These are phyloP conservation scores for Suricata suricatta DNA, from an alignment of 2,113 vertebrate genomes.

Conservation along the genomic window DNA sequence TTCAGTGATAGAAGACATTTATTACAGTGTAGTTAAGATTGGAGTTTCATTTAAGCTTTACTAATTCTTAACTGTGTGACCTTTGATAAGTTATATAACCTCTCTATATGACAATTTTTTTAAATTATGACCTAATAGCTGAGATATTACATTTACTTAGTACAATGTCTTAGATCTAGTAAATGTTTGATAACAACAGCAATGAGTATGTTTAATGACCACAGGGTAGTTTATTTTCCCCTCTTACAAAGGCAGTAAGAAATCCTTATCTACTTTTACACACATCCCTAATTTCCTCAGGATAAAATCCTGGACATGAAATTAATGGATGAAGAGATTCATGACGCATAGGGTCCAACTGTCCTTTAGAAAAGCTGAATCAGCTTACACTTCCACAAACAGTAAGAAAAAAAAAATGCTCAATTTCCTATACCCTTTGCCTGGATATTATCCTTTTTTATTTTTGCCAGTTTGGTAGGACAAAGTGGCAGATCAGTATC, in stretches of 20 bases:
- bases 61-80: neutral
- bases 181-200: neutral
- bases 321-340: neutral
- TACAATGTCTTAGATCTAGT: neutral
- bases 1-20: neutral
- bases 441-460: neutral
- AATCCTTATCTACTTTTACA: neutral
- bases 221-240: neutral
- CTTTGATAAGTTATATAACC: neutral
- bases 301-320: neutral
- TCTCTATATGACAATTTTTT: neutral
- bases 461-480: neutral
- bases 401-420: too few relatives aligned
- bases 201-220: neutral
- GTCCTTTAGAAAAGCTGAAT: neutral
- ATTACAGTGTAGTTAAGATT: neutral
- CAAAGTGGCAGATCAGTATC: neutral
- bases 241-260: neutral
- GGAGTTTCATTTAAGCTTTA: neutral
- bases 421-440: neutral
- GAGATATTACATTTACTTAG: neutral
- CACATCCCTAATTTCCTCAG: neutral
- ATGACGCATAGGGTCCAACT: neutral
- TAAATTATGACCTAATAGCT: neutral
- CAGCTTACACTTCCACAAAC: neutral